Evolutionary conservation across 2,888 invertebrate genomes (phyloP), one percentile per base, ranked within the genome.

Genomic region (Catocala fraxini): DNA sequence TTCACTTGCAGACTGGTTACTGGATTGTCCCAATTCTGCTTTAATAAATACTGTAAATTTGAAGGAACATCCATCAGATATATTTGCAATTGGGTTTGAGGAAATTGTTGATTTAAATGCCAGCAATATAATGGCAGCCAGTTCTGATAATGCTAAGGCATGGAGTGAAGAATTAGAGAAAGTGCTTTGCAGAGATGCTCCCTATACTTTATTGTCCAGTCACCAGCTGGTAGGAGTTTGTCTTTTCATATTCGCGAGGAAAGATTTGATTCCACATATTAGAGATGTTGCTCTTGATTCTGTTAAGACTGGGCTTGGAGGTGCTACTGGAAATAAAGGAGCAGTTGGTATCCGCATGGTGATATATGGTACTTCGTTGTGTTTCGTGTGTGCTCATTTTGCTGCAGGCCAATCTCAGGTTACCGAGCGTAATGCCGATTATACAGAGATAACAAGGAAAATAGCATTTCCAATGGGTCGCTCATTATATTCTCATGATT

Each of bases 41-140:
- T 82, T 94, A 68, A 88, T 94, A 11, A 92, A 90, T 69, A 94
- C 94, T 46, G 89, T 92, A 0, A 92, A 93, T 77, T 84, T 91
- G 65, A 89, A 89, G 71, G 94, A 95, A 62, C 94, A 94, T 64
- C 97, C 98, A 13, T 97, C 97, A 56, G 99, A 99, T 90, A 97
- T 99, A 65, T 99, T 97, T 94, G 99, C 99, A 0, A 97, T 99
- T 85, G 99, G 99, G 13, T 99, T 99, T 92, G 98, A 99, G 90
- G 99, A 99, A 95, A 99, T 99, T 74, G 99, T 99, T 9, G 99
- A 99, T 92, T 94, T 99, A 73, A 99, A 99, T 95, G 99, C 99
- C 4, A 97, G 98, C 75, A 99, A 99, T 88, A 99, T 99, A 76
- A 97, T 99, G 95, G 99, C 98, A 71, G 98, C 99, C 34, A 97